phyloP scores from a whole-genome alignment of 2,888 invertebrate species.

The Taphrorychus bicolor region DNA sequence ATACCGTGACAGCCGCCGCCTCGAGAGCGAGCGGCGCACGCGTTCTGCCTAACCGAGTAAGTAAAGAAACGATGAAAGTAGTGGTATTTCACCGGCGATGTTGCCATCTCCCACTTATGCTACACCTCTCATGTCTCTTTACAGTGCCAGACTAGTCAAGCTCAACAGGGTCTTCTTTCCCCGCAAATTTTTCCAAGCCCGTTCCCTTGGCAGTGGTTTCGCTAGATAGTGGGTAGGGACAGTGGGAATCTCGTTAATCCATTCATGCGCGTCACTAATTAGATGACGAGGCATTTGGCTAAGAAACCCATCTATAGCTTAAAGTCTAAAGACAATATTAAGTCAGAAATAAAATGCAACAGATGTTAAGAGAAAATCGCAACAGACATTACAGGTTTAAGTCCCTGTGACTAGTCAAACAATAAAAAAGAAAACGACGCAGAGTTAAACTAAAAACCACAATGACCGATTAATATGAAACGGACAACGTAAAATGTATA shows the following conservation, averaged over 20 bases:
- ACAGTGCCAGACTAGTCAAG: constrained; percentile 72
- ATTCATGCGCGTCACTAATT: constrained; percentile 70
- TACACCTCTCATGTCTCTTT: constrained; percentile 69
- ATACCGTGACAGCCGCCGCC: constrained; percentile 55
- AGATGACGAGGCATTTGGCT: constrained; percentile 69
- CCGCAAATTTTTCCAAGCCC: constrained; percentile 73
- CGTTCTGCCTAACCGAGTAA: constrained; percentile 63
- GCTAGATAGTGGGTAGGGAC: constrained; percentile 68
- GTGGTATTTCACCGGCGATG: constrained; percentile 57
- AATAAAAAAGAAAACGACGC: too few relatives aligned
- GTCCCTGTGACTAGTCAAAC: too few relatives aligned
- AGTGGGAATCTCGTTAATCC: constrained; percentile 69
- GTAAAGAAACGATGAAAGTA: constrained; percentile 65
- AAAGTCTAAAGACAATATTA: too few relatives aligned
- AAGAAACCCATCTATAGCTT: constrained; percentile 39
- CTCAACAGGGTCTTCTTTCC: constrained; percentile 76
- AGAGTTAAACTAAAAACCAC: too few relatives aligned
- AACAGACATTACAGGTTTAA: too few relatives aligned
- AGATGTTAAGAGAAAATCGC: neutral
- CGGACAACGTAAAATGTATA: too few relatives aligned
- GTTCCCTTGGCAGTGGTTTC: constrained; percentile 72
- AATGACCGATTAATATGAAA: too few relatives aligned
- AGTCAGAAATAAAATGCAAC: neutral
- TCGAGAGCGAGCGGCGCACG: constrained; percentile 53
- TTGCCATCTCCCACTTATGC: constrained; percentile 53